Evolutionary conservation across 2,888 invertebrate genomes (phyloP), one percentile per base, ranked within the genome.

Genomic region (Callosobruchus maculatus): DNA sequence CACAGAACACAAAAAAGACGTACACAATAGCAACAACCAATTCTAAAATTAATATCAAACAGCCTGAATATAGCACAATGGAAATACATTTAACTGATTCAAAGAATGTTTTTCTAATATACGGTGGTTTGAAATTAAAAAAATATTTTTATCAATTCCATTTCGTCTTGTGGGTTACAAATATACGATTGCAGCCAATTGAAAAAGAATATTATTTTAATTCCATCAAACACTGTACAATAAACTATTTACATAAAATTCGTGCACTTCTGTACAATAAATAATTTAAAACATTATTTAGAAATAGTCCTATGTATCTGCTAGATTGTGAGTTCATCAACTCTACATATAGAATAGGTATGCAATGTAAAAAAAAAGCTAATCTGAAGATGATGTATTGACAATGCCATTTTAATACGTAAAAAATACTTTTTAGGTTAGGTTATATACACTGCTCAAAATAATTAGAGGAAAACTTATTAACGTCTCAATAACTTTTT

Each of bases 21-120:
- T 74, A 72, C 20, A 68, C 22, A 20, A 67, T 21, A 20, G 20
- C 20, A 68, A 21, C 21, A 21, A 21, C 20, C 68, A 18, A 68
- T 9, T 18, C 20, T 22, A 68, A 67, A 68, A 68, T 21, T 68
- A 68, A 21, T 68, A 68, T 75, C 22, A 75, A 81, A 81, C 81
- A 81, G 81, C 81, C 81, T 78, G 72, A 76, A 77, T 81, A 81
- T 81, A 81, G 80, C 81, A 81, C 80, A 80, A 78, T 76, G 75
- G 77, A 80, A 74, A 74, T n/a, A n/a, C n/a, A n/a, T n/a, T n/a
- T n/a, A n/a, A n/a, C n/a, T n/a, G n/a, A 22, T 26, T 22, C 20
- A 20, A 26, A 70, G 21, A 70, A 73, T 70, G 70, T 22, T 70
- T 22, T 22, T 68, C n/a, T 21, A 72, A 72, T 74, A 20, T 31